phyloP scores from a whole-genome alignment of 2,797 vertebrate genomes.

The Anguilla obscura region DNA sequence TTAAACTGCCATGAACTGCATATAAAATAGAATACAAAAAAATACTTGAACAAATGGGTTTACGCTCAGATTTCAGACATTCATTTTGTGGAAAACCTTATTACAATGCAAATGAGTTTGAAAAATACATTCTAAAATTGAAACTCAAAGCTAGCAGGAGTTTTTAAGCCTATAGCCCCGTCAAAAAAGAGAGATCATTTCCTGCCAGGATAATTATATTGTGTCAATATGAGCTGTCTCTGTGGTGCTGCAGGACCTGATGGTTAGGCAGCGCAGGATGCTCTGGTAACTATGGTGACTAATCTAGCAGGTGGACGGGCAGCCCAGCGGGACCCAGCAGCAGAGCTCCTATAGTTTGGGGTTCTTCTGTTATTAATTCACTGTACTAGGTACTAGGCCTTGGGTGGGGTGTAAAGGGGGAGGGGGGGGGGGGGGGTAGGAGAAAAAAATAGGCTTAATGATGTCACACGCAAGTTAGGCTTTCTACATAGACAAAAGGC shows the following conservation, averaged over 20 bases:
- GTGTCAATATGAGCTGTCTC: constrained; percentile 7
- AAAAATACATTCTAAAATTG: background rate
- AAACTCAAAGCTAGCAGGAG: background rate
- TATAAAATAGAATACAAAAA: background rate
- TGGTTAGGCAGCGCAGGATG: background rate
- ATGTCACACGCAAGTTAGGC: background rate
- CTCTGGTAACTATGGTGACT: constrained; percentile 22
- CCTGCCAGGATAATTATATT: constrained; percentile 22
- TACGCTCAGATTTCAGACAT: background rate
- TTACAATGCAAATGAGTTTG: background rate
- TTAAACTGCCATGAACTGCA: background rate
- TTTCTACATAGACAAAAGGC: background rate
- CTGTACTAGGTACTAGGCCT: background rate
- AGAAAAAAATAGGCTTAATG: background rate
- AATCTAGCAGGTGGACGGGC: constrained; percentile 5
- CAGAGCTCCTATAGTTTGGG: background rate
- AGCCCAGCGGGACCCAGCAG: constrained; percentile 9
- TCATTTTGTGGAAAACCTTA: background rate
- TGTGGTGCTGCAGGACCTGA: background rate
- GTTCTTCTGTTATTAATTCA: background rate
- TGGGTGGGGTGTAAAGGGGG: no score
- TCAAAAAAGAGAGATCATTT: background rate
- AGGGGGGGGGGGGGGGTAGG: no score
- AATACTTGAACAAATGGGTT: background rate
- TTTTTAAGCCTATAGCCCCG: constrained; percentile 8